A percentile compares a stretch with the other conserved stretches of the same genome.
These are phyloP conservation scores for Metallyticus violacea DNA, from an alignment of 2,888 invertebrate genomes.

Conservation along the genomic window DNA sequence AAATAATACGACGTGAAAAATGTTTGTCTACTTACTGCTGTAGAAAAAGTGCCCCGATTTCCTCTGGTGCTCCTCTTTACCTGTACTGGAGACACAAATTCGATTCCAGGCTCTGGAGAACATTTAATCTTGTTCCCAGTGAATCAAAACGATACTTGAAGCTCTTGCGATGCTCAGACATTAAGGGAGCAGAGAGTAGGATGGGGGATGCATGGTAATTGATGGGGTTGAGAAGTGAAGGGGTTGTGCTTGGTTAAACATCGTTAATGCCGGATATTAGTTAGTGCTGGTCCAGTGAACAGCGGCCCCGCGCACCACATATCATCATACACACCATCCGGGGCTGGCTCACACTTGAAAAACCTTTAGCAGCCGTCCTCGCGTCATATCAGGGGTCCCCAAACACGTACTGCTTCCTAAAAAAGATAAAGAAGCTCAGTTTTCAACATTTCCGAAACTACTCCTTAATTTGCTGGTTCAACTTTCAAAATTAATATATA, in stretches of 20 bases:
- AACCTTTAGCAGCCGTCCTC: not conserved
- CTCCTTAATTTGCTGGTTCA: too few species aligned
- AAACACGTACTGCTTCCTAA: not conserved
- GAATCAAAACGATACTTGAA: not conserved
- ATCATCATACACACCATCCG: not conserved
- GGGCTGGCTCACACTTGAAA: not conserved
- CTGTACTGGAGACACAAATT: not conserved
- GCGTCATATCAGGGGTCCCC: not conserved
- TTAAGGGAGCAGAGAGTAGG: not conserved
- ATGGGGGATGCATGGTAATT: not conserved
- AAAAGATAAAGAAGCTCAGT: not conserved
- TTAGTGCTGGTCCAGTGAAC: slow-evolving; percentile 10
- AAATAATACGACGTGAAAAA: too few species aligned
- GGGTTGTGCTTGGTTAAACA: slow-evolving; percentile 13
- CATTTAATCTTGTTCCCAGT: not conserved
- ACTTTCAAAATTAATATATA: too few species aligned
- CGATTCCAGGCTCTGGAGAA: not conserved
- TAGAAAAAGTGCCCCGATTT: too few species aligned
- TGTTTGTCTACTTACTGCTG: too few species aligned
- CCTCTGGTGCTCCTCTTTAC: too few species aligned
- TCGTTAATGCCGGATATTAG: slow-evolving; percentile 16
- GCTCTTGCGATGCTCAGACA: not conserved
- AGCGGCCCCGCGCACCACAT: not conserved
- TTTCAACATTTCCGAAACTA: too few species aligned
- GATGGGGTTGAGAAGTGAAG: not conserved